Evolutionary conservation across 35 echinoderm and acorn worm genomes (phyloP).

Genomic region (Apostichopus parvimensis): DNA sequence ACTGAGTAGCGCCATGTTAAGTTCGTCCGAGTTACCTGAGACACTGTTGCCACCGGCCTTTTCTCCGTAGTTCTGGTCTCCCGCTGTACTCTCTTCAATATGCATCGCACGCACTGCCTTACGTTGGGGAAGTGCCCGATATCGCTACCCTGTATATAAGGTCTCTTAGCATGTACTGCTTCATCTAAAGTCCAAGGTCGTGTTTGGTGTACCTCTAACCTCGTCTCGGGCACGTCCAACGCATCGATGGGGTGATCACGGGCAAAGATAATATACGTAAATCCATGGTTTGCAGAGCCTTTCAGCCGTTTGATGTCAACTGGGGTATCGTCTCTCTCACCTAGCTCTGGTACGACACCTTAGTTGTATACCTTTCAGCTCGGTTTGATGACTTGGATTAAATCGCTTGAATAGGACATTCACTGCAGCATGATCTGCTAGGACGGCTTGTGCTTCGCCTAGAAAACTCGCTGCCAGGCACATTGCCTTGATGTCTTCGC

Average conservation of each 20-base stretch:
- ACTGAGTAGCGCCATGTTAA: not conserved
- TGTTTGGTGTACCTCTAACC: not conserved
- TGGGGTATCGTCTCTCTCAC: conserved; percentile 2
- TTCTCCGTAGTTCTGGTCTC: not conserved
- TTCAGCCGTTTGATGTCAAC: conserved; percentile 13
- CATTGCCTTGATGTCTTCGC: not conserved
- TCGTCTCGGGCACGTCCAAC: not conserved
- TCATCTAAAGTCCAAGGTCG: not conserved
- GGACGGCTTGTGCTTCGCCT: not conserved
- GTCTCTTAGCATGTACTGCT: conserved; percentile 18
- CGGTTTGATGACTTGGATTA: not conserved
- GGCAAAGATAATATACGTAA: not conserved
- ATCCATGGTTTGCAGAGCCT: not conserved
- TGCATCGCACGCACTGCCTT: not conserved
- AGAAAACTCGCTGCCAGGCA: not conserved
- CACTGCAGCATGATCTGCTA: not conserved
- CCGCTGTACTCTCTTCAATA: not conserved
- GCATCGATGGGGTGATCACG: conserved; percentile 1
- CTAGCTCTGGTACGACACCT: not conserved
- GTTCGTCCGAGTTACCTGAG: not conserved
- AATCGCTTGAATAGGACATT: not conserved
- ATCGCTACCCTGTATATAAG: conserved; percentile 33
- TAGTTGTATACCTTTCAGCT: not conserved
- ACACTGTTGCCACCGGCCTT: not conserved
- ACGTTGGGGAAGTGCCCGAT: not conserved